These are phyloP conservation scores for Heterotilapia buettikoferi DNA, from an alignment of 2,113 vertebrate genomes.

Conservation along the genomic window DNA sequence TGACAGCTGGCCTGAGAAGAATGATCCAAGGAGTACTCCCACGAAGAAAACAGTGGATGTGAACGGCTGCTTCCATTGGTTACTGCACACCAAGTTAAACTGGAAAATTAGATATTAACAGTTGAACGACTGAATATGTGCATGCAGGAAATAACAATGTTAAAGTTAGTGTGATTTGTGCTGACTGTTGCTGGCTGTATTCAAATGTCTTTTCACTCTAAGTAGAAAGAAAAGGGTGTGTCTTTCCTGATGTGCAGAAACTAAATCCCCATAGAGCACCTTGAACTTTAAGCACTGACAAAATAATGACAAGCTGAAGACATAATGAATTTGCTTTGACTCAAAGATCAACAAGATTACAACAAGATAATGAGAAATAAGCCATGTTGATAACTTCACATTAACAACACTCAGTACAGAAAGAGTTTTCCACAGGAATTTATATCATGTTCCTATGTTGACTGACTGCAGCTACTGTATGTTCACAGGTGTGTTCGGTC, in stretches of 20 bases:
- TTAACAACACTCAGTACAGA: not conserved
- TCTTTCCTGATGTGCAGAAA: not conserved
- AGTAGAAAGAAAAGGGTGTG: not conserved
- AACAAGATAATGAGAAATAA: not conserved
- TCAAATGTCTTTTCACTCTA: not conserved
- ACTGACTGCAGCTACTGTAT: not conserved
- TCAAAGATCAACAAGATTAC: not conserved
- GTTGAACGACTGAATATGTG: not conserved
- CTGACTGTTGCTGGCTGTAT: not conserved
- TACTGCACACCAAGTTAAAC: slow-evolving; percentile 86
- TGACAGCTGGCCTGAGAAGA: slow-evolving; percentile 83
- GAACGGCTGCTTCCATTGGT: slow-evolving; percentile 84
- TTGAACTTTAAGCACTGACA: not conserved
- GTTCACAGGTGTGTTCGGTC: not conserved
- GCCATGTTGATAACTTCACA: not conserved
- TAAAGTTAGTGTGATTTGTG: not conserved
- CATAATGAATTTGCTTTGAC: not conserved
- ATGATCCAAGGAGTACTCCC: slow-evolving; percentile 82
- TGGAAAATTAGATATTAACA: slow-evolving; percentile 31
- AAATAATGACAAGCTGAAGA: not conserved
- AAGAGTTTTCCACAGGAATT: not conserved
- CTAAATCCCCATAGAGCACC: not conserved
- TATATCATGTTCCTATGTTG: not conserved
- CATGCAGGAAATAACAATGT: not conserved
- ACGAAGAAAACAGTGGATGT: slow-evolving; percentile 79